phyloP scores from a whole-genome alignment of 2,113 vertebrate species.

The Hydrolagus affinis region DNA sequence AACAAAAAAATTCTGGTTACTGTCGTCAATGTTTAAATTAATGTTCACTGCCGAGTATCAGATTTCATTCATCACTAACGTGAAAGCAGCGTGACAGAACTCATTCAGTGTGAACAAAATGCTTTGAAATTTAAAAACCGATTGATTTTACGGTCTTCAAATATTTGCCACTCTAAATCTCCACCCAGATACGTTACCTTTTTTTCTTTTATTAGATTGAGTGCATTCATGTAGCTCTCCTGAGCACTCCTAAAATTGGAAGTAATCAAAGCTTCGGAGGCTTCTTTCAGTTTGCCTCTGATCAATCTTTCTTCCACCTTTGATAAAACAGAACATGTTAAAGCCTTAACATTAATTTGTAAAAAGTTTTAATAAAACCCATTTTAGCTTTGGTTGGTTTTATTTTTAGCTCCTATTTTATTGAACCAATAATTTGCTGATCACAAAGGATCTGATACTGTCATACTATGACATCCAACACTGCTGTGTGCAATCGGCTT shows the following conservation, averaged over 20 bases:
- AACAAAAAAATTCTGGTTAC: no score
- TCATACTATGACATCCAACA: no score
- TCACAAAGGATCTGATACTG: no score
- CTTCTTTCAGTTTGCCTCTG: slow-evolving; percentile 28
- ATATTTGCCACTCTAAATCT: no score
- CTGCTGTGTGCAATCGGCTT: no score
- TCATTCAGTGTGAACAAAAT: no score
- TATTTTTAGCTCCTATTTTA: no score
- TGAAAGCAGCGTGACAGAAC: not conserved
- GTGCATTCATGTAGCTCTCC: slow-evolving; percentile 24
- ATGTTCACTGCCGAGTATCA: not conserved
- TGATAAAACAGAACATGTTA: not conserved
- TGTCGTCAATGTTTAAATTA: not conserved
- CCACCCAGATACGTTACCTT: slow-evolving; percentile 2
- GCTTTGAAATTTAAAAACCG: no score
- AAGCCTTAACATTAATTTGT: no score
- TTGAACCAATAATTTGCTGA: no score
- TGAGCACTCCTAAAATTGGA: slow-evolving; percentile 29
- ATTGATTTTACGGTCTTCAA: not conserved
- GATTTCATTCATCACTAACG: not conserved
- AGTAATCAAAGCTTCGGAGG: not conserved
- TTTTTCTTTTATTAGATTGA: slow-evolving; percentile 26
- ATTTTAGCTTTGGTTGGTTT: no score
- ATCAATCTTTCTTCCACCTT: slow-evolving; percentile 15
- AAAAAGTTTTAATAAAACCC: no score